phyloP scores from a whole-genome alignment of 2,797 vertebrate species.

The Scolopax bukidnonensis region DNA sequence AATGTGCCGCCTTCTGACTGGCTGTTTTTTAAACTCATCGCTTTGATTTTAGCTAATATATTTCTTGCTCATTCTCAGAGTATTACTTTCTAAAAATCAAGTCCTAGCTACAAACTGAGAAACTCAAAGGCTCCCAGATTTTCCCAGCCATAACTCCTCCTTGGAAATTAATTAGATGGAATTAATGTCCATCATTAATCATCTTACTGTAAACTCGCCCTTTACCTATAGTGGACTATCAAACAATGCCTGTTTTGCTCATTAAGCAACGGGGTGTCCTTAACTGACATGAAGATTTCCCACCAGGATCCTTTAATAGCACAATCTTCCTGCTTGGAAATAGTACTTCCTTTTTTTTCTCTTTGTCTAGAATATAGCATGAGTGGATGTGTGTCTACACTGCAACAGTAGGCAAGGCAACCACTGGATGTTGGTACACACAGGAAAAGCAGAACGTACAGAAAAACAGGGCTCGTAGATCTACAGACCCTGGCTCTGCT shows the following conservation, averaged over 20 bases:
- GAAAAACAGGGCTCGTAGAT: background rate
- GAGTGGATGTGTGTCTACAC: background rate
- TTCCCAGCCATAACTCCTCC: background rate
- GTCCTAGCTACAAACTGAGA: background rate
- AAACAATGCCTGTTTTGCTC: background rate
- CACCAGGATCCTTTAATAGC: background rate
- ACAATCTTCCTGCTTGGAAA: background rate
- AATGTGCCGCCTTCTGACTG: background rate
- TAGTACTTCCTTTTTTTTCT: background rate
- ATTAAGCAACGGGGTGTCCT: background rate
- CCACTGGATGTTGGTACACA: background rate
- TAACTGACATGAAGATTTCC: background rate
- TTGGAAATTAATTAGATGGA: conserved; percentile 26
- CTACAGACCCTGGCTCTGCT: background rate
- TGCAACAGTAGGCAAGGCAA: background rate
- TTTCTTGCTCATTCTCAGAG: background rate
- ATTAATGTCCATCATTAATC: background rate
- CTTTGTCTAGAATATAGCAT: background rate
- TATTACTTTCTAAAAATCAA: background rate
- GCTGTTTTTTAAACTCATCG: background rate
- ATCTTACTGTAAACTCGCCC: background rate
- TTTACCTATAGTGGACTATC: background rate
- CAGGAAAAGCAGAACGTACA: background rate
- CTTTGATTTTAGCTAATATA: background rate
- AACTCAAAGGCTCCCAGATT: background rate